These are phyloP conservation scores for Nycticorax nycticorax DNA, from an alignment of 2,113 vertebrate species.

Conservation along the genomic window DNA sequence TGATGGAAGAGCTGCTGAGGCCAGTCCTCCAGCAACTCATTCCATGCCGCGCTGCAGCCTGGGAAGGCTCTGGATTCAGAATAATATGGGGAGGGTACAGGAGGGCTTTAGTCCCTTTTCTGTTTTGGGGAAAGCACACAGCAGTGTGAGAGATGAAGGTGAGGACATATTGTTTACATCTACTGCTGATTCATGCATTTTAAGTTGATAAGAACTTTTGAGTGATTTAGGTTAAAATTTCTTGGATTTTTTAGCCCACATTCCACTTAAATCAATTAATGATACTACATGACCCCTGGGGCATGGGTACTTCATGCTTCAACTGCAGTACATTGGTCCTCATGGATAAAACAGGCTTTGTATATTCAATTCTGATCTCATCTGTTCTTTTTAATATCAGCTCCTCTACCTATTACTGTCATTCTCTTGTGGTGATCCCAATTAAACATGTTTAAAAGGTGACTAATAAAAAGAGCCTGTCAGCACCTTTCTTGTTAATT, in stretches of 20 bases:
- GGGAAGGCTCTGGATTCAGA: background rate
- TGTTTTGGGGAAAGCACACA: background rate
- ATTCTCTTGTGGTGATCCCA: background rate
- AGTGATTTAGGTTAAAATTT: background rate
- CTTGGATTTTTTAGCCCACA: background rate
- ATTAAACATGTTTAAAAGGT: background rate
- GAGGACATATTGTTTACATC: background rate
- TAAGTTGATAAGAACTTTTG: background rate
- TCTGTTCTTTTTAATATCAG: background rate
- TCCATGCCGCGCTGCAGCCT: background rate
- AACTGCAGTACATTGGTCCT: background rate
- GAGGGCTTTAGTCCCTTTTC: background rate
- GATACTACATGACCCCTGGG: background rate
- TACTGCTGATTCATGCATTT: background rate
- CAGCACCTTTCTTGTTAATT: background rate
- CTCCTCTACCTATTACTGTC: background rate
- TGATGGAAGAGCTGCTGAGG: background rate
- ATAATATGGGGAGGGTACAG: background rate
- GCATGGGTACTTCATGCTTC: background rate
- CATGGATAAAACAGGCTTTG: background rate
- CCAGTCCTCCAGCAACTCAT: rapidly evolving
- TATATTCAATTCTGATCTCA: background rate
- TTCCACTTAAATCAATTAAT: background rate
- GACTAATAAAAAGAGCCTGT: background rate
- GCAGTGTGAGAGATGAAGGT: background rate